Percentiles rank a stretch among this genome's conserved stretches.
phyloP scores from a whole-genome alignment of 2,113 vertebrate species.

The Trochalopteron elliotii region DNA sequence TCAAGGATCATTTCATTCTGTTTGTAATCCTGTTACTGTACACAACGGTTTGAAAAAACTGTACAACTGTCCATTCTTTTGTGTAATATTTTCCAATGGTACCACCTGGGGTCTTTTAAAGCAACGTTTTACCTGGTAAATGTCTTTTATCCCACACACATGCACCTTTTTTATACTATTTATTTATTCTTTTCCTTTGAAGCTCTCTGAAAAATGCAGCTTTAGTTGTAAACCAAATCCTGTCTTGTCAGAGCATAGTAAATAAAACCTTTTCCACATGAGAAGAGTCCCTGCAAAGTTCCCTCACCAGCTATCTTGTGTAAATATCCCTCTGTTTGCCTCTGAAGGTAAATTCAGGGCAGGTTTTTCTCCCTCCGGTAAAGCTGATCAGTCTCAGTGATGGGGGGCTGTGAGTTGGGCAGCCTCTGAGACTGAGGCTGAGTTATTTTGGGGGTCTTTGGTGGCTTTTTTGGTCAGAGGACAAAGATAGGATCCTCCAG shows the following conservation, averaged over 20 bases:
- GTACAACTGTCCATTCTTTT: neutral
- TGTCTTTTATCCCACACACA: neutral
- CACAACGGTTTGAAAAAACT: neutral
- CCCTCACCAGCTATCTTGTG: neutral
- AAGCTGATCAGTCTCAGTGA: neutral
- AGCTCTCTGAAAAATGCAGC: neutral
- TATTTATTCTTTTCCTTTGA: slow-evolving; percentile 34
- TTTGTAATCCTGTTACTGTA: neutral
- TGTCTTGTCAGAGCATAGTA: neutral
- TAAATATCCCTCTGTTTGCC: neutral
- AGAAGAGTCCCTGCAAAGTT: neutral
- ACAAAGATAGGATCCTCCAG: neutral
- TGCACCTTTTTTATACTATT: neutral
- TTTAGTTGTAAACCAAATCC: slow-evolving; percentile 16
- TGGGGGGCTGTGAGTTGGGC: neutral
- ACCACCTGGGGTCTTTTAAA: neutral
- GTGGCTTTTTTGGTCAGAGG: neutral
- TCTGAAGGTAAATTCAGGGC: neutral
- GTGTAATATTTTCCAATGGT: neutral
- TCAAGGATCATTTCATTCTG: neutral
- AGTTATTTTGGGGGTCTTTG: neutral
- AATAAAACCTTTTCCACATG: neutral
- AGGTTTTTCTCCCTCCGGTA: neutral
- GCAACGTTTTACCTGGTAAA: neutral
- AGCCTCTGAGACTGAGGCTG: neutral